Evolutionary conservation across 2,797 vertebrate species (phyloP).

Genomic region (Pempheris klunzingeri): DNA sequence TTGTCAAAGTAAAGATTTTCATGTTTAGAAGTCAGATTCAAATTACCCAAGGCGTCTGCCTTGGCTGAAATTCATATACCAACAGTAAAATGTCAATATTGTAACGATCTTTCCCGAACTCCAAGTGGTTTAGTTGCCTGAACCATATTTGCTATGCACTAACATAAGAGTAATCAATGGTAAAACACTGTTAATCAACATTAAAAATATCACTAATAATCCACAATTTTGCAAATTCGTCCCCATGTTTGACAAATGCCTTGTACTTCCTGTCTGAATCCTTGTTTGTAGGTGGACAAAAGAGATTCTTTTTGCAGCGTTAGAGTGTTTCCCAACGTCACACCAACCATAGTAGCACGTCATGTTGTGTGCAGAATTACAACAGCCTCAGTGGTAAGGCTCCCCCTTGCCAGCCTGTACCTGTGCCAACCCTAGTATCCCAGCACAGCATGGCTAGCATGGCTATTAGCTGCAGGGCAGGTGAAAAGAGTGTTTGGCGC

Average conservation of each 20-base stretch:
- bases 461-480: conserved; percentile 58
- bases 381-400: conserved; percentile 52
- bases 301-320: neutral
- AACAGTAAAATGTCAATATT: neutral
- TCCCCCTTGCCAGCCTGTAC: conserved; percentile 48
- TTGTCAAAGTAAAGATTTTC: neutral
- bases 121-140: neutral
- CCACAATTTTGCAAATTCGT: neutral
- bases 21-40: neutral
- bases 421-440: conserved; percentile 59
- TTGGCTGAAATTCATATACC: neutral
- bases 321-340: conserved; percentile 39
- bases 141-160: neutral
- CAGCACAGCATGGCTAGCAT: conserved; percentile 31
- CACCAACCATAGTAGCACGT: conserved; percentile 38
- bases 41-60: neutral
- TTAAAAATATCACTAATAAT: neutral
- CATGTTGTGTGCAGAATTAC: conserved; percentile 69
- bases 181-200: neutral
- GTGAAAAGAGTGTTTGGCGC: conserved; percentile 62
- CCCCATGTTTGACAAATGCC: neutral
- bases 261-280: conserved; percentile 1
- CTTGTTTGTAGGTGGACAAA: conserved; percentile 4
- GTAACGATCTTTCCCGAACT: neutral
- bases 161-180: neutral